Conservation (phyloP, 2,113 vertebrate species). For the Oophaga pumilio region DNA sequence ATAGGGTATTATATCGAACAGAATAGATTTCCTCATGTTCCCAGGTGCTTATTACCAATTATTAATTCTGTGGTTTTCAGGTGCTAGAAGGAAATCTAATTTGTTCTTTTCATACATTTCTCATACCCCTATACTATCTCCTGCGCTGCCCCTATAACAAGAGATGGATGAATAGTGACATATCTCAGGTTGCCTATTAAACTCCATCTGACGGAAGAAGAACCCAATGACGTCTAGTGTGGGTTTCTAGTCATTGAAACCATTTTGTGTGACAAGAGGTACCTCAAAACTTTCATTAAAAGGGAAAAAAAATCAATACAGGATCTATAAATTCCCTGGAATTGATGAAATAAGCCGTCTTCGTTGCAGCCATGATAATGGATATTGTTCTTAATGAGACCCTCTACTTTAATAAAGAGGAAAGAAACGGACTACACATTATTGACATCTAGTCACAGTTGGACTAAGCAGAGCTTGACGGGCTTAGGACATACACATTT, state of each 20-base stretch:
- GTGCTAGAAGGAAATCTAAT: neutral
- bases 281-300: neutral
- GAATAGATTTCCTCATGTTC: neutral
- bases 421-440: neutral
- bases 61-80: conserved; percentile 6
- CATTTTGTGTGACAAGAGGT: neutral
- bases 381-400: conserved; percentile 10
- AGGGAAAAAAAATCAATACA: conserved; percentile 22
- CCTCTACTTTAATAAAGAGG: neutral
- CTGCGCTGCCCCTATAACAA: neutral
- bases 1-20: neutral
- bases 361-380: neutral
- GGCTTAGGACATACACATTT: neutral
- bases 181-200: conserved; percentile 16
- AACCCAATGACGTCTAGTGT: neutral
- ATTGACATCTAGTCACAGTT: neutral
- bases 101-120: neutral
- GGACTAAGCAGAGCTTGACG: neutral
- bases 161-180: neutral
- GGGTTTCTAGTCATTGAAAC: neutral
- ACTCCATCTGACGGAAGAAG: neutral
- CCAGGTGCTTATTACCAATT: neutral
- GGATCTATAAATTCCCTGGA: neutral
- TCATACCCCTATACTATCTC: neutral
- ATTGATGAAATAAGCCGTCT: conserved; percentile 1